These are phyloP conservation scores for Lagenorhynchus albirostris DNA, from an alignment of 2,113 vertebrate genomes.

Conservation along the genomic window DNA sequence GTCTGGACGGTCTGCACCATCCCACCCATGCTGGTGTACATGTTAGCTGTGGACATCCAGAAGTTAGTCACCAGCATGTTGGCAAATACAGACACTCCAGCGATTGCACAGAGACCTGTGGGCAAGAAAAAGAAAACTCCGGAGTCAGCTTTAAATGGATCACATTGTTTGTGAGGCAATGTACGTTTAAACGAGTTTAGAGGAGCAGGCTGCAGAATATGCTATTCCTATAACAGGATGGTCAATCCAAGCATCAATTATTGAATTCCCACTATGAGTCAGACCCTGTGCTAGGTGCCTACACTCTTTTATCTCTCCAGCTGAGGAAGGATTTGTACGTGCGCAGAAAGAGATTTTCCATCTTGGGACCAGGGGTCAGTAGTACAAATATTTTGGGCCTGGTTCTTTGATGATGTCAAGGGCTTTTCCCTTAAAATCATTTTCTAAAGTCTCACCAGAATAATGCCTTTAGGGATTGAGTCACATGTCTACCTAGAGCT, in stretches of 20 bases:
- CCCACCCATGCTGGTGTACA: conserved; percentile 80
- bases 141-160: background rate
- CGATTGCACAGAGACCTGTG: conserved; percentile 89
- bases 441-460: conserved; percentile 1
- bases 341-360: background rate
- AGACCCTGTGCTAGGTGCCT: background rate
- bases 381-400: background rate
- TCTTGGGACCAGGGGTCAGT: background rate
- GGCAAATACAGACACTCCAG: conserved; percentile 92
- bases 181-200: background rate
- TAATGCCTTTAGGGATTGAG: background rate
- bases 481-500: background rate
- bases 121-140: background rate
- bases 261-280: background rate
- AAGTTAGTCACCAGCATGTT: conserved; percentile 95
- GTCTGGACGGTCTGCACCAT: conserved; percentile 82
- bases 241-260: background rate
- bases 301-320: background rate
- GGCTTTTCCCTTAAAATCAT: background rate
- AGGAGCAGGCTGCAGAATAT: background rate
- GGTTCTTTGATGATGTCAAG: background rate
- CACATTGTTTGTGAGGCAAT: background rate
- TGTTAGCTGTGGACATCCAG: conserved; percentile 85
- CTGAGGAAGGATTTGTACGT: background rate
- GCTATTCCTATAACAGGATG: background rate